Conservation (phyloP, 2,888 invertebrate genomes). For the Sthenelais limicola region DNA sequence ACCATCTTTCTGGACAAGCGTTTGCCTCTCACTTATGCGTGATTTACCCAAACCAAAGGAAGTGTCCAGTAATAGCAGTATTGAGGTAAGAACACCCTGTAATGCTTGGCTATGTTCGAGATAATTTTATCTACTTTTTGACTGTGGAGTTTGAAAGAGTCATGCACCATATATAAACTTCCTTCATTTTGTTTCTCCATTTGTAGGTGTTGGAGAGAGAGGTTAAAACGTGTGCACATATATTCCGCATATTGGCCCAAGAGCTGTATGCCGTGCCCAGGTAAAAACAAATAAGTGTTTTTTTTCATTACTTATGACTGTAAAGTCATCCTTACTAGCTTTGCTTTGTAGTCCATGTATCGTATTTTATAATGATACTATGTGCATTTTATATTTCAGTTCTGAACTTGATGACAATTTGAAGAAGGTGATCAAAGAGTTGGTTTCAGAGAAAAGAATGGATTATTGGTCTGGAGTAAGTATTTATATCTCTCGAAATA, state of each 20-base stretch:
- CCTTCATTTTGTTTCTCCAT: neutral
- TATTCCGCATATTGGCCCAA: constrained; percentile 62
- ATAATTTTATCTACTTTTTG: no score
- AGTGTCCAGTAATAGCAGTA: neutral
- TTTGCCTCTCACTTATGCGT: constrained; percentile 60
- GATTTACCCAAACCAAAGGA: constrained; percentile 53
- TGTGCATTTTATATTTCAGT: neutral
- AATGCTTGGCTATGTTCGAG: no score
- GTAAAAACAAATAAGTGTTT: constrained; percentile 48
- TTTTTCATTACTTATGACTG: no score
- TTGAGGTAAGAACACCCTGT: constrained; percentile 42
- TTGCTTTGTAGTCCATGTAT: neutral
- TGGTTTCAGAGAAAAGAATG: constrained; percentile 57
- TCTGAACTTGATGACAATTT: constrained; percentile 57
- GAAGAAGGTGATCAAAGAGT: constrained; percentile 58
- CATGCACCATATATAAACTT: no score
- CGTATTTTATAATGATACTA: neutral
- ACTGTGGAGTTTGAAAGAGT: no score
- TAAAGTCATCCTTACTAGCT: no score
- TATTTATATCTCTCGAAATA: neutral
- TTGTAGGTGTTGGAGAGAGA: constrained; percentile 49
- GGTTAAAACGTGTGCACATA: constrained; percentile 44
- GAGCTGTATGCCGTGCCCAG: constrained; percentile 62
- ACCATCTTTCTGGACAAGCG: constrained; percentile 65
- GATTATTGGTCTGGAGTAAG: constrained; percentile 66